Evolutionary conservation across 2,888 invertebrate species (phyloP).

Genomic region (Zhuqinia jingwanae): DNA sequence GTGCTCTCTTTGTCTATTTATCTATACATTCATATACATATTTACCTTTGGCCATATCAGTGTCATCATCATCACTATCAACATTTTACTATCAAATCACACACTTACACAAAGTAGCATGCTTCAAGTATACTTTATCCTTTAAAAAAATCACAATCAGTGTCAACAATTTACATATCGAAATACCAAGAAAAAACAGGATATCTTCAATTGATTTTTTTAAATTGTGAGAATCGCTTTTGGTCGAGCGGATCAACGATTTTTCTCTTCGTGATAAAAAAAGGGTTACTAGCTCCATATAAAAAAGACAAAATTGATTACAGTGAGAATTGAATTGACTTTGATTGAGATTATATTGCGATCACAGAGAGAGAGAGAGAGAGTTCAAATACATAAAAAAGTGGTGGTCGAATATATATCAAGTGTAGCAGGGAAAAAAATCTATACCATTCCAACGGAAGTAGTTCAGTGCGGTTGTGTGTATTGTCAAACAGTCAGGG

Average conservation of each 20-base stretch:
- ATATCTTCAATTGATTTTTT: conserved; percentile 6
- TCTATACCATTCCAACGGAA: neutral
- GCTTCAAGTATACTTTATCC: neutral
- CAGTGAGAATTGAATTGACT: conserved; percentile 31
- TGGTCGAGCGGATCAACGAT: neutral
- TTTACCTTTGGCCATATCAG: neutral
- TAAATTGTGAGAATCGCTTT: neutral
- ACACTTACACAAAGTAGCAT: neutral
- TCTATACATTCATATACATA: neutral
- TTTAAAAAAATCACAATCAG: conserved; percentile 7
- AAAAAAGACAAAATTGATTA: conserved; percentile 11
- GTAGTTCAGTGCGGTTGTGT: neutral
- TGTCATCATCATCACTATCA: conserved; percentile 6
- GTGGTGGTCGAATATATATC: neutral
- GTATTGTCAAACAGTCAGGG: neutral
- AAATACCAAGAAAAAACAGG: neutral
- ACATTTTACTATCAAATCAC: conserved; percentile 14
- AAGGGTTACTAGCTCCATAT: neutral
- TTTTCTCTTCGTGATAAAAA: neutral
- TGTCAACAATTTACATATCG: conserved; percentile 35
- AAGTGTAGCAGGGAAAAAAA: neutral
- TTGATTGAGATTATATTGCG: conserved; percentile 35
- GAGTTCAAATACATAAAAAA: conserved; percentile 11
- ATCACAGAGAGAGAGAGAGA: too few species aligned
- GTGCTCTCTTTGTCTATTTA: conserved; percentile 24